Evolutionary conservation across 2,113 vertebrate species (phyloP).

Genomic region (Dromiciops gliroides): DNA sequence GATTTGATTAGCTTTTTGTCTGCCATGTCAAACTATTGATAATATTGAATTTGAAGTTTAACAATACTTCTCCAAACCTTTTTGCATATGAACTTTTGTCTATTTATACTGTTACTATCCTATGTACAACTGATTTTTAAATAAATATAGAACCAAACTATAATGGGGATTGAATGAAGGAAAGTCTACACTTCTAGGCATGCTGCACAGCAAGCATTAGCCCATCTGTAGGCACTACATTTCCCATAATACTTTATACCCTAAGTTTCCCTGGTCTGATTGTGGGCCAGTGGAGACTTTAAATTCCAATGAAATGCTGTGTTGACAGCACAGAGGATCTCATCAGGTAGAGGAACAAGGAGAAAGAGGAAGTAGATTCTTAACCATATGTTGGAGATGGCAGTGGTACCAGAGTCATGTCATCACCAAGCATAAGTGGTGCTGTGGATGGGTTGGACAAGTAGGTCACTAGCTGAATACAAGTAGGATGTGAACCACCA

Average conservation of each 20-base stretch:
- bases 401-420: background rate
- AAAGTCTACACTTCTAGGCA: background rate
- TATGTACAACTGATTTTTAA: background rate
- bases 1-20: background rate
- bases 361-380: background rate
- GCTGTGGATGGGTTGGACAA: background rate
- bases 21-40: background rate
- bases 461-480: background rate
- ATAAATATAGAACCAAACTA: background rate
- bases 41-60: background rate
- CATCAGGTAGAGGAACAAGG: background rate
- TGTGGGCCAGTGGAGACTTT: slow-evolving; percentile 39
- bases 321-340: background rate
- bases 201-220: background rate
- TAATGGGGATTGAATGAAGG: background rate
- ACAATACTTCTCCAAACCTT: background rate
- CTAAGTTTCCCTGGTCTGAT: slow-evolving; percentile 67
- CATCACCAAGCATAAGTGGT: background rate
- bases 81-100: background rate
- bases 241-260: slow-evolving; percentile 72
- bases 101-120: background rate
- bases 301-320: background rate
- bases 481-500: background rate
- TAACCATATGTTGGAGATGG: background rate
- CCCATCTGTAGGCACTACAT: accelerated